These are phyloP conservation scores for Muricea muricata DNA, from an alignment of 92 coral and sea anemone genomes.

Conservation along the genomic window DNA sequence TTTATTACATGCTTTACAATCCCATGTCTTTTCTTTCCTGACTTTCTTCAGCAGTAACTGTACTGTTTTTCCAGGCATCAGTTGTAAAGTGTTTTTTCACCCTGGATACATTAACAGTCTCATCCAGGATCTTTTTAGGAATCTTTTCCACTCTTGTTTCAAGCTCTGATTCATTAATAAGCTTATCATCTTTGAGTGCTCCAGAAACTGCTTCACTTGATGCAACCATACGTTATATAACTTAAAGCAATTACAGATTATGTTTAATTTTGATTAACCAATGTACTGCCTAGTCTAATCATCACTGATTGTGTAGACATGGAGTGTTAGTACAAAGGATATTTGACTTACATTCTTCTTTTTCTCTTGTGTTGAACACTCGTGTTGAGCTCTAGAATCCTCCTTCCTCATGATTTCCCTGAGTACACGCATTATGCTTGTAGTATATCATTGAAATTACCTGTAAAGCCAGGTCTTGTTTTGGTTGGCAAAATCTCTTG, in stretches of 20 bases:
- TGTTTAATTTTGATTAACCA: too few relatives aligned
- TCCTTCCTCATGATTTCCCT: too few relatives aligned
- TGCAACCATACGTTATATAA: constrained; percentile 3
- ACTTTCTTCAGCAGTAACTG: constrained; percentile 9
- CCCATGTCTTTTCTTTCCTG: constrained; percentile 54
- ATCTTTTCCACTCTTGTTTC: constrained; percentile 47
- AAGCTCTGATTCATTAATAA: constrained; percentile 21
- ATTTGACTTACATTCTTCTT: constrained; percentile 17
- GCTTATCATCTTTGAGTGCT: constrained; percentile 37
- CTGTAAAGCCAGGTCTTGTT: too few relatives aligned
- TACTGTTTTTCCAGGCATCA: constrained; percentile 39
- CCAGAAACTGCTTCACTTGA: constrained; percentile 18
- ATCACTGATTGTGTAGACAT: too few relatives aligned
- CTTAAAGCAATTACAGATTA: constrained; percentile 4
- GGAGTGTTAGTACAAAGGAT: too few relatives aligned
- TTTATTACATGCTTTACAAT: constrained; percentile 45
- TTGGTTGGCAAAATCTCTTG: too few relatives aligned
- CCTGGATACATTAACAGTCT: constrained; percentile 39
- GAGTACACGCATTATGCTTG: too few relatives aligned
- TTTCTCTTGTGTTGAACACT: too few relatives aligned
- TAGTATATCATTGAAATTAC: too few relatives aligned
- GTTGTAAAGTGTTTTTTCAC: constrained; percentile 53
- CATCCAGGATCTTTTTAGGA: constrained; percentile 45
- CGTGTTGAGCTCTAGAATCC: too few relatives aligned
- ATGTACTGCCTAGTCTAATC: too few relatives aligned